Conservation (phyloP, 2,888 invertebrate genomes). For the Toxonevra muliebris region DNA sequence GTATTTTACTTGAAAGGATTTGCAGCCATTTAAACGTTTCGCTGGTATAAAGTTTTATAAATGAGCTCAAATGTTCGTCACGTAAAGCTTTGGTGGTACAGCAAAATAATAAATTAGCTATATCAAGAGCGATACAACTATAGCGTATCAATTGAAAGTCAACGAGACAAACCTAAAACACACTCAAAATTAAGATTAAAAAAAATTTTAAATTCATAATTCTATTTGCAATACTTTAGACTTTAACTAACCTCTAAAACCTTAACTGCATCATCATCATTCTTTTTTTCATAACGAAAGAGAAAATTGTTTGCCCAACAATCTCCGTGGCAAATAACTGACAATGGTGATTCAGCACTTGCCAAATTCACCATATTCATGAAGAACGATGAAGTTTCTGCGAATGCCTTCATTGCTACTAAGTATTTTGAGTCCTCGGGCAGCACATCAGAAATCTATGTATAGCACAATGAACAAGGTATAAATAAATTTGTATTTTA, state of each 20-base stretch:
- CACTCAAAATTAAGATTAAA: background rate
- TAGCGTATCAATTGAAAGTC: constrained; percentile 78
- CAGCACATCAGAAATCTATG: constrained; percentile 59
- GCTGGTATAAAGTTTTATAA: constrained; percentile 71
- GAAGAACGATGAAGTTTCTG: constrained; percentile 73
- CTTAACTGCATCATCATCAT: constrained; percentile 56
- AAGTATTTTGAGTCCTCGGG: constrained; percentile 67
- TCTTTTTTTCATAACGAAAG: constrained; percentile 67
- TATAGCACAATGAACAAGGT: no score
- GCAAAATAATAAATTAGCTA: constrained; percentile 74
- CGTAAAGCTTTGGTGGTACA: constrained; percentile 73
- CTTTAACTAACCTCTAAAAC: constrained; percentile 66
- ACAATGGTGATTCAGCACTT: constrained; percentile 71
- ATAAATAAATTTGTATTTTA: constrained; percentile 4
- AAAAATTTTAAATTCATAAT: background rate
- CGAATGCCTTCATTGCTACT: constrained; percentile 70
- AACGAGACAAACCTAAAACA: constrained; percentile 71
- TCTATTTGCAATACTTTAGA: constrained; percentile 5
- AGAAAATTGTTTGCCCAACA: constrained; percentile 81
- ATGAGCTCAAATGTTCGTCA: constrained; percentile 68
- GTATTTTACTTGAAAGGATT: constrained; percentile 66
- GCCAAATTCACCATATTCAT: constrained; percentile 74
- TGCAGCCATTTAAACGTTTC: constrained; percentile 69
- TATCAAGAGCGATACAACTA: constrained; percentile 75
- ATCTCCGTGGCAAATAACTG: constrained; percentile 78